These are phyloP conservation scores for Pseudopipra pipra DNA, from an alignment of 2,113 vertebrate species.

Conservation along the genomic window DNA sequence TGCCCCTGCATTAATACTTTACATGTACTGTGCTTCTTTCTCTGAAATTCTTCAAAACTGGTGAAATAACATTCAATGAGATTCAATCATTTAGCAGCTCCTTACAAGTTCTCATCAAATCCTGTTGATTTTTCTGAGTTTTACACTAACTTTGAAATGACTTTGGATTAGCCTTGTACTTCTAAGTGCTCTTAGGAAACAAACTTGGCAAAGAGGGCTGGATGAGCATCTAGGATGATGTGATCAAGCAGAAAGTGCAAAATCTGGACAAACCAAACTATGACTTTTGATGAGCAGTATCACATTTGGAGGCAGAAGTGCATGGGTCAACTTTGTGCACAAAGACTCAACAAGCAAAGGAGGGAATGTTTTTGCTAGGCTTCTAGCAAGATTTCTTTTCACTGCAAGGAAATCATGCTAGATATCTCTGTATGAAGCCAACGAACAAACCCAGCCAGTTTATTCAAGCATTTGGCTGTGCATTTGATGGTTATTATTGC, in stretches of 20 bases:
- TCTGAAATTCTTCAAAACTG: slow-evolving; percentile 8
- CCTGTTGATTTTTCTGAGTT: neutral
- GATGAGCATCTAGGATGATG: neutral
- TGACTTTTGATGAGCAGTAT: slow-evolving; percentile 25
- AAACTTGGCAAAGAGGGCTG: neutral
- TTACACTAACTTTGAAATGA: neutral
- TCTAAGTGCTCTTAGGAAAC: neutral
- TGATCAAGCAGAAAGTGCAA: slow-evolving; percentile 23
- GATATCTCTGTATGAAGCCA: neutral
- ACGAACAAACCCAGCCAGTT: neutral
- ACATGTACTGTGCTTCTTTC: neutral
- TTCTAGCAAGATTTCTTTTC: neutral
- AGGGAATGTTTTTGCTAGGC: neutral
- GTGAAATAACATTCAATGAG: neutral
- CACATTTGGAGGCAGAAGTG: slow-evolving; percentile 17
- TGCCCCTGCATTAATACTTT: neutral
- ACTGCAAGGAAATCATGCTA: neutral
- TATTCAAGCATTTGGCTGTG: neutral
- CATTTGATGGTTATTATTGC: neutral
- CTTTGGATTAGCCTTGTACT: neutral
- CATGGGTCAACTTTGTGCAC: neutral
- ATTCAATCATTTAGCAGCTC: neutral
- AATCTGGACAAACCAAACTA: slow-evolving; percentile 6
- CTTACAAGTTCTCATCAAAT: neutral
- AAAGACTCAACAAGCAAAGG: slow-evolving; percentile 29